Conservation (phyloP, 2,888 invertebrate species). For the Plagodis pulveraria region DNA sequence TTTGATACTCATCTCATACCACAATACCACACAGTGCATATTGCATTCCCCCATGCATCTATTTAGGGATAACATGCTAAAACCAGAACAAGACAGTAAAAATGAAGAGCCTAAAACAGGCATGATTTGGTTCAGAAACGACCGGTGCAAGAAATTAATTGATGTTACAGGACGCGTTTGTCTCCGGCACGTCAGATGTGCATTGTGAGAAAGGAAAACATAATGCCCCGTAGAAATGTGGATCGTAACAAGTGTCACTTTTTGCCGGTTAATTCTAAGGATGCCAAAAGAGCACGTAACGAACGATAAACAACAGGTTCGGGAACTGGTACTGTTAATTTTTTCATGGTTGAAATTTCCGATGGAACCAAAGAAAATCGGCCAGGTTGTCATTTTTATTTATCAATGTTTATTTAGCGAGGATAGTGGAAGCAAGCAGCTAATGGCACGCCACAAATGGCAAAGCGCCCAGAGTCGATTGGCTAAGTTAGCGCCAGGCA, state of each 20-base stretch:
- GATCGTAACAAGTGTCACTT: slow-evolving; percentile 43
- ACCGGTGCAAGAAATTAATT: slow-evolving; percentile 58
- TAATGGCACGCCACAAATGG: slow-evolving; percentile 61
- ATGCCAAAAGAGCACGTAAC: slow-evolving; percentile 41
- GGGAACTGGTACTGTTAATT: slow-evolving; percentile 21
- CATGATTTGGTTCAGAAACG: slow-evolving; percentile 39
- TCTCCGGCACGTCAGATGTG: slow-evolving; percentile 50
- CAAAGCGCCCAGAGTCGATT: slow-evolving; percentile 56
- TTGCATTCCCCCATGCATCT: slow-evolving; percentile 11
- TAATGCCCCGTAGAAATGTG: slow-evolving; percentile 56
- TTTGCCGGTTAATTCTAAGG: slow-evolving; percentile 43
- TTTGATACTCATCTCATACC: no score
- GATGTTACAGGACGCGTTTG: slow-evolving; percentile 54
- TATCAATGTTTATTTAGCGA: slow-evolving; percentile 18
- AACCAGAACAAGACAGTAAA: slow-evolving; percentile 24
- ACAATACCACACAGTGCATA: no score
- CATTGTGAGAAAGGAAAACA: slow-evolving; percentile 55
- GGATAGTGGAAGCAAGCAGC: slow-evolving; percentile 39
- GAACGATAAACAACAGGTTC: slow-evolving; percentile 41
- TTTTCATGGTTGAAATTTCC: slow-evolving; percentile 1
- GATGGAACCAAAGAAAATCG: not conserved
- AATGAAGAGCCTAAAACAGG: slow-evolving; percentile 25
- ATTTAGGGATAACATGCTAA: slow-evolving; percentile 19
- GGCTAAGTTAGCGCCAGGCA: slow-evolving; percentile 78
- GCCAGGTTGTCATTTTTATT: slow-evolving; percentile 4